Evolutionary conservation across 2,888 invertebrate genomes (phyloP).

Genomic region (Callyntrura guangdongensis): DNA sequence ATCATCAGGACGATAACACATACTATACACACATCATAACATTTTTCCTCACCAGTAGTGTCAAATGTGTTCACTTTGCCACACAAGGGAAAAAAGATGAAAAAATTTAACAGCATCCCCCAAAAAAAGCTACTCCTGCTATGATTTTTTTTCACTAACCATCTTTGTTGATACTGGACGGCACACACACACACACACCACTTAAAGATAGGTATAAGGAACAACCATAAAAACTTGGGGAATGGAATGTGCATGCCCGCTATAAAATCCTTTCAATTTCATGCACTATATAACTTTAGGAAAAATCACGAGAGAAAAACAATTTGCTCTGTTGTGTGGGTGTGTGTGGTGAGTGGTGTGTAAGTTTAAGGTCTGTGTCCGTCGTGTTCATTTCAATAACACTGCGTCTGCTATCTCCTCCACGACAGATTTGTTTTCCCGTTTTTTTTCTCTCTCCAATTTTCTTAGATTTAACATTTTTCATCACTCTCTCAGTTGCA

Average conservation of each 20-base stretch:
- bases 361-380: no score
- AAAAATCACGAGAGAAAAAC: not conserved
- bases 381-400: no score
- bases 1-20: not conserved
- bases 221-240: not conserved
- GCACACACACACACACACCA: not conserved
- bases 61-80: not conserved
- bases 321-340: not conserved
- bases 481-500: not conserved
- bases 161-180: not conserved
- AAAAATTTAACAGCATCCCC: not conserved
- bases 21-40: constrained; percentile 11
- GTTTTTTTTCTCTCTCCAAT: not conserved
- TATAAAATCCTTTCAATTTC: constrained; percentile 24
- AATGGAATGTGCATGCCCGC: not conserved
- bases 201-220: not conserved
- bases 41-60: not conserved
- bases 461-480: not conserved
- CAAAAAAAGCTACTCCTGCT: not conserved
- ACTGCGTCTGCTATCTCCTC: no score
- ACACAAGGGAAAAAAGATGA: not conserved
- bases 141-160: not conserved
- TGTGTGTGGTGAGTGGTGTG: no score
- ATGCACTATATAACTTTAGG: not conserved
- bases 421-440: not conserved